phyloP scores from a whole-genome alignment of 2,113 vertebrate species.

The Tyto alba region DNA sequence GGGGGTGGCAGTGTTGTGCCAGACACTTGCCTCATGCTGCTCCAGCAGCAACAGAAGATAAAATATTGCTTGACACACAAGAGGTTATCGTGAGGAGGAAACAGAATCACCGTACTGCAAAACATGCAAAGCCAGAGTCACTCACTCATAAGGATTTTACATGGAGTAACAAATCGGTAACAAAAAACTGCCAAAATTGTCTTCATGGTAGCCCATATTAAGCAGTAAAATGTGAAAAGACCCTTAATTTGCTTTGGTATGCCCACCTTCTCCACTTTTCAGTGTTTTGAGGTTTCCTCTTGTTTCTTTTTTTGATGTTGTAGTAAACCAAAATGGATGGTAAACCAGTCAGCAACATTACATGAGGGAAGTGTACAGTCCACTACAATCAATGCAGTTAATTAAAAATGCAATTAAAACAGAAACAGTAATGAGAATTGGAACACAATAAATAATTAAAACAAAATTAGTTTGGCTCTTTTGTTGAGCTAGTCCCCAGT shows the following conservation, averaged over 20 bases:
- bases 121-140: background rate
- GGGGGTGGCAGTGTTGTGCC: background rate
- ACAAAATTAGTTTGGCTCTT: conserved; percentile 27
- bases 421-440: conserved; percentile 23
- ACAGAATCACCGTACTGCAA: background rate
- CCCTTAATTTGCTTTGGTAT: background rate
- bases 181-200: background rate
- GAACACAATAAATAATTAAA: conserved; percentile 54
- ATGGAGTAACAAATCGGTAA: background rate
- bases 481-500: background rate
- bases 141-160: background rate
- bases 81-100: background rate
- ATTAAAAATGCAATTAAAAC: conserved; percentile 61
- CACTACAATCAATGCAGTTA: conserved; percentile 40
- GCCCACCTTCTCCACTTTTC: background rate
- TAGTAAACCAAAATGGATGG: background rate
- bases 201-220: background rate
- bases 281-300: background rate
- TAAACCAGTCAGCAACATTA: background rate
- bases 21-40: fast-evolving
- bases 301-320: background rate
- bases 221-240: background rate
- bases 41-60: background rate
- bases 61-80: background rate
- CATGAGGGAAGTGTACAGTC: background rate